Base-by-base conservation (phyloP, 2,113 vertebrate genomes). In the Mormyrus iriodes region DNA sequence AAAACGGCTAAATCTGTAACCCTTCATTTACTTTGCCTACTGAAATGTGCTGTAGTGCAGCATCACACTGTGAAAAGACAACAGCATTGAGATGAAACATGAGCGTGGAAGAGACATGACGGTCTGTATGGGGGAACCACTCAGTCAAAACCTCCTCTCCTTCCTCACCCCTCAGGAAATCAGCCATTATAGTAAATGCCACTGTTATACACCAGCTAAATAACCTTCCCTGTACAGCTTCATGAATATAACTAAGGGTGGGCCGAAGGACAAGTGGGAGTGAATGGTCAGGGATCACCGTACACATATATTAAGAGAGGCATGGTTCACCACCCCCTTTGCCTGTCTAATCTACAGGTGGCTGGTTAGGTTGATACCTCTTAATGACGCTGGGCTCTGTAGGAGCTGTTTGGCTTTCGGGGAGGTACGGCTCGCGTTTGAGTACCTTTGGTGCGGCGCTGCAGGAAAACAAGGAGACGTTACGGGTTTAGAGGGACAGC, bases 361-460 rank as follows among this genome's bases (percentile, higher is more conserved):
- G 88, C 87, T 42, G 27, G 46, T 87, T 42, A 94, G 95, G 93
- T 53, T 90, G 93, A 99, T 99, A 99, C 98, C 98, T 99, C 97
- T 96, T 95, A 98, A 97, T 95, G 97, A 91, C 90, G 97, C 95
- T 93, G 97, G 96, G 94, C 95, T 97, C 97, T 96, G 97, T 95
- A 98, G 97, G 93, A 96, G 97, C 96, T 97, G 97, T 98, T 99
- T 99, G 95, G 97, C 94, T 98, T 99, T 99, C 96, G 97, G 98
- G 94, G 97, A 97, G 94, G 97, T 96, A 92, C 96, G 96, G 94
- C 97, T 95, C 92, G 97, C 96, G 94, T 95, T 94, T 90, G 97
- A 96, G 96, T 97, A 96, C 96, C 97, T 98, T 95, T 97, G 94
- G 90, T 92, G 96, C 92, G 95, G 96, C 95, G 96, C 96, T 97